phyloP scores from a whole-genome alignment of 2,888 invertebrate genomes.

The Trichacis sp. region DNA sequence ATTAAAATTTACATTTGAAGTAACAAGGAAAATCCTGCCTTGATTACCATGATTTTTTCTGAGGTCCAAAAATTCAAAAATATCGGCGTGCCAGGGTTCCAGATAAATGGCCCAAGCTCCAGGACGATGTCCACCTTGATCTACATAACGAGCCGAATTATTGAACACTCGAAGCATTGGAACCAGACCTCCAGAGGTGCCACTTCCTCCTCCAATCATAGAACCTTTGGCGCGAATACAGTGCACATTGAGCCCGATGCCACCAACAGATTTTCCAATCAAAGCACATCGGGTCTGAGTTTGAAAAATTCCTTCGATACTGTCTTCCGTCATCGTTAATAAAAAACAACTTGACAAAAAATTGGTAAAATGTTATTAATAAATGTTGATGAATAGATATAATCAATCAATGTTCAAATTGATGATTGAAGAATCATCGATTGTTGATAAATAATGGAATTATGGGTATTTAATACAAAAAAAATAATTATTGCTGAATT shows the following conservation, averaged over 20 bases:
- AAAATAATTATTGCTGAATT: no score
- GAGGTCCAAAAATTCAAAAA: constrained; percentile 94
- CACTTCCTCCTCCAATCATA: constrained; percentile 94
- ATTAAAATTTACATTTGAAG: no score
- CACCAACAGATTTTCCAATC: constrained; percentile 97
- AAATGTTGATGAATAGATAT: no score
- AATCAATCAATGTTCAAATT: no score
- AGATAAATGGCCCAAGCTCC: constrained; percentile 98
- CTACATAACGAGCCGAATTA: constrained; percentile 95
- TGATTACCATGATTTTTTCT: constrained; percentile 93
- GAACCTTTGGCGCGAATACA: constrained; percentile 93
- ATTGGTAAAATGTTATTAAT: constrained; percentile 2
- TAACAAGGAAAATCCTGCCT: no score
- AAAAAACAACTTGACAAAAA: constrained; percentile 84
- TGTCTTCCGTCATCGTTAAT: constrained; percentile 93
- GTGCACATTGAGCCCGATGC: constrained; percentile 96
- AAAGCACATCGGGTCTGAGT: constrained; percentile 93
- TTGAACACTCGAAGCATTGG: constrained; percentile 97
- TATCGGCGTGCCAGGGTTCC: constrained; percentile 99
- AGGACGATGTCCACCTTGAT: constrained; percentile 97
- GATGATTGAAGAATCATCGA: no score
- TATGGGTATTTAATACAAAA: no score
- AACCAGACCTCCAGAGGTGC: constrained; percentile 93
- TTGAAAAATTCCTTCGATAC: constrained; percentile 94
- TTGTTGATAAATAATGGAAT: no score